Base-by-base conservation (phyloP, 2,113 vertebrate species). In the Nematolebias whitei region DNA sequence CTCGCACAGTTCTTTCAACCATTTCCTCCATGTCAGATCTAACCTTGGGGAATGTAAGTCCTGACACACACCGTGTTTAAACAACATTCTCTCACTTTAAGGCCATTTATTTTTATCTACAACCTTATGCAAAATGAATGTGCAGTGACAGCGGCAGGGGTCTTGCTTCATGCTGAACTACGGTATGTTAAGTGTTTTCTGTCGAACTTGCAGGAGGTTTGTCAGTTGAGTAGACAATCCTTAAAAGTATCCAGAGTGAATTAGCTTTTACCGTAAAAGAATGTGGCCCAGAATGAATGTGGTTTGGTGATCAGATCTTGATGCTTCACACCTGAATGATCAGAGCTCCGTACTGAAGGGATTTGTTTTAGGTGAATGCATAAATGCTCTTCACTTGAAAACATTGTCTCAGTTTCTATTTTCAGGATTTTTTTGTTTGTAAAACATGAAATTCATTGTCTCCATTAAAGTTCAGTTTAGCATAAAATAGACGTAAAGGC, bases 51-150 rank as follows among this genome's bases (percentile, higher is more conserved):
- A 38, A 38, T 54, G 19, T 38, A n/a, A 20, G n/a, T 19, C 52
- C 16, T 54, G 29, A 38, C 18, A 38, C 13, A 18, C 11, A 32
- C 10, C 52, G 12, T n/a, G 16, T 12, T 54, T 20, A 11, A 39
- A 14, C 32, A 39, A 22, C 26, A 32, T 16, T 32, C n/a, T 5
- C 26, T 38, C 44, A 35, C n/a, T 58, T 44, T n/a, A 43, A 55
- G 47, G 23, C 26, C 12, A 19, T 48, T 22, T 12, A 22, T 22
- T 48, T 61, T 61, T 48, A 48, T 29, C 22, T 35, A 19, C 40
- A 58, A 22, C 14, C 16, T 18, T 58, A 24, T 58, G 39, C 15
- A 44, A 43, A 26, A 58, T 43, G 15, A 58, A 43, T 44, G 56
- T 12, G 24, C 40, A 43, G 16, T 12, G 18, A 24, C 22, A n/a